Conservation (phyloP, 2,888 invertebrate genomes). For the Orchesellides sinensis region DNA sequence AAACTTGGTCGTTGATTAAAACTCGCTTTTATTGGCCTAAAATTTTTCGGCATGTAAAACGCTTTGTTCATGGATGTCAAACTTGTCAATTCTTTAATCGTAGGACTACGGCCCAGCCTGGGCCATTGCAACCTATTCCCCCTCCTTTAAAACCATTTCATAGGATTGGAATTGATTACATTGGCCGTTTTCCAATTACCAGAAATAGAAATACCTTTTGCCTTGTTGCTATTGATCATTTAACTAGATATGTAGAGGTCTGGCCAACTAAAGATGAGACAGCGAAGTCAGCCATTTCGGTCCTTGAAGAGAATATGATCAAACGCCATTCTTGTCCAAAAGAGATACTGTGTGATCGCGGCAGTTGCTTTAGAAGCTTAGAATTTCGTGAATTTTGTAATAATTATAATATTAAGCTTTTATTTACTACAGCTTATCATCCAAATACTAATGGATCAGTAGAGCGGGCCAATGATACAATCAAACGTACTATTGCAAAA, state of each 20-base stretch:
- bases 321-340: not conserved
- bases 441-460: not conserved
- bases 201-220: not conserved
- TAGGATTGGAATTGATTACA: not conserved
- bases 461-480: not conserved
- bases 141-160: not conserved
- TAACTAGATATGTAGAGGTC: not conserved
- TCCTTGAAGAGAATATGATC: too few relatives aligned
- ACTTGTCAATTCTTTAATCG: not conserved
- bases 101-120: not conserved
- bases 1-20: not conserved
- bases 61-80: not conserved
- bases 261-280: too few relatives aligned
- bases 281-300: too few relatives aligned
- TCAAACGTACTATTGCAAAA: not conserved
- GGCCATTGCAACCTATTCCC: not conserved
- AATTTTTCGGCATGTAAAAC: not conserved
- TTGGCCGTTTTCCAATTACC: not conserved
- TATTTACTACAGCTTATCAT: not conserved
- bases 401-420: not conserved
- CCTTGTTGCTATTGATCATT: not conserved
- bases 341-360: not conserved
- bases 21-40: not conserved
- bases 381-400: not conserved
- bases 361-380: not conserved